These are phyloP conservation scores for Paragorgia papillata DNA, from an alignment of 92 coral and sea anemone genomes.

Conservation along the genomic window DNA sequence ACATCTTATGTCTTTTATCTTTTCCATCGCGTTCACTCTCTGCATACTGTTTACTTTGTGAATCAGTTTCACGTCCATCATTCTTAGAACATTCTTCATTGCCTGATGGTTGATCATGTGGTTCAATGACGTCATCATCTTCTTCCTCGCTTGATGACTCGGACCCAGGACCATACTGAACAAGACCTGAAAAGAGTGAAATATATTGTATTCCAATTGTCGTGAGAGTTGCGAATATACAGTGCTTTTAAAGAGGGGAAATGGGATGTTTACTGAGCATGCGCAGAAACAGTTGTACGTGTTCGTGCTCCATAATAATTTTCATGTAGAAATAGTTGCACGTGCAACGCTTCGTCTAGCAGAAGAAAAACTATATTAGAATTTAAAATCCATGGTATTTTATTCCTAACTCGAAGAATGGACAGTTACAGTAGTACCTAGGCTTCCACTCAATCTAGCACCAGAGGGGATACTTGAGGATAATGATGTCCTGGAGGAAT, in stretches of 20 bases:
- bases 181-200: slow-evolving; percentile 65
- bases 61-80: slow-evolving; percentile 3
- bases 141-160: slow-evolving; percentile 75
- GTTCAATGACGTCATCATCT: slow-evolving; percentile 39
- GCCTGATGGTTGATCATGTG: neutral
- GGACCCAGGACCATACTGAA: slow-evolving; percentile 87
- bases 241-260: neutral
- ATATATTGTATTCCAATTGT: neutral
- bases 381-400: too few species aligned
- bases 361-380: neutral
- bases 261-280: too few species aligned
- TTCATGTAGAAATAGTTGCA: neutral
- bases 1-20: slow-evolving; percentile 22
- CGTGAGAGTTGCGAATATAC: neutral
- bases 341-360: too few species aligned
- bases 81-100: neutral
- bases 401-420: too few species aligned
- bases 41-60: neutral
- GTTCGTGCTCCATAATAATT: too few species aligned
- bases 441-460: slow-evolving; percentile 32
- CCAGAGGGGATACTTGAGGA: slow-evolving; percentile 23
- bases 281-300: too few species aligned
- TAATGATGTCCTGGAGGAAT: slow-evolving; percentile 3
- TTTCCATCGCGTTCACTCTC: slow-evolving; percentile 2
- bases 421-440: slow-evolving; percentile 18